Conservation (phyloP, 1,140 invertebrate genomes). For the Drosophila virilis region DNA sequence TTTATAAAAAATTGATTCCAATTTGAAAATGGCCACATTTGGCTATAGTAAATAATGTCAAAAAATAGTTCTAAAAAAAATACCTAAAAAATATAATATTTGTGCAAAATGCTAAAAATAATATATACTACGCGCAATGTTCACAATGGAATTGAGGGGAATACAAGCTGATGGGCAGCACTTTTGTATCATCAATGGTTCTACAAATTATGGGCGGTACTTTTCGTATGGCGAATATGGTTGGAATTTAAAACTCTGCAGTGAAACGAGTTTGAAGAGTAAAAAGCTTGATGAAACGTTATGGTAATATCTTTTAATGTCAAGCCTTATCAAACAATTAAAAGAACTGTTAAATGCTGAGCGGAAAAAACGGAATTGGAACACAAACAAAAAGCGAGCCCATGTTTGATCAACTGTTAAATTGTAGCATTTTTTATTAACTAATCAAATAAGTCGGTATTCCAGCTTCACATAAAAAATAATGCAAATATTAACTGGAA, state of each 20-base stretch:
- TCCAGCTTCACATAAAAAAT: background rate
- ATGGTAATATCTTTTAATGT: too few species aligned
- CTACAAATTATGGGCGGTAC: background rate
- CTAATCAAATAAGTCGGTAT: too few species aligned
- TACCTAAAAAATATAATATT: conserved; percentile 3
- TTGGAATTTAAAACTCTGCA: too few species aligned
- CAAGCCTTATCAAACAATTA: too few species aligned
- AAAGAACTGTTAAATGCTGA: too few species aligned
- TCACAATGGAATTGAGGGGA: conserved; percentile 1
- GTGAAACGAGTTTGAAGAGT: too few species aligned
- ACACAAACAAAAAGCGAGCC: too few species aligned
- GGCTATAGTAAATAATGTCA: conserved; percentile 6
- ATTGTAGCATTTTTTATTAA: too few species aligned
- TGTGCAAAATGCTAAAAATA: conserved; percentile 16
- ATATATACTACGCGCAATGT: conserved; percentile 20
- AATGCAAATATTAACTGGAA: background rate
- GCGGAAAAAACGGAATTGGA: too few species aligned
- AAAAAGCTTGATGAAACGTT: too few species aligned
- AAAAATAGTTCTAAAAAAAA: conserved; percentile 28
- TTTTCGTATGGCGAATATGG: background rate
- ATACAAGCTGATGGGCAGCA: background rate
- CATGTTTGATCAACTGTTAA: too few species aligned
- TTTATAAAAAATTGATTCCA: conserved; percentile 18
- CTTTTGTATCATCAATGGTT: background rate
- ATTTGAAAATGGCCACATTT: conserved; percentile 14